These are phyloP conservation scores for Centroberyx gerrardi DNA, from an alignment of 2,797 vertebrate species.

Conservation along the genomic window DNA sequence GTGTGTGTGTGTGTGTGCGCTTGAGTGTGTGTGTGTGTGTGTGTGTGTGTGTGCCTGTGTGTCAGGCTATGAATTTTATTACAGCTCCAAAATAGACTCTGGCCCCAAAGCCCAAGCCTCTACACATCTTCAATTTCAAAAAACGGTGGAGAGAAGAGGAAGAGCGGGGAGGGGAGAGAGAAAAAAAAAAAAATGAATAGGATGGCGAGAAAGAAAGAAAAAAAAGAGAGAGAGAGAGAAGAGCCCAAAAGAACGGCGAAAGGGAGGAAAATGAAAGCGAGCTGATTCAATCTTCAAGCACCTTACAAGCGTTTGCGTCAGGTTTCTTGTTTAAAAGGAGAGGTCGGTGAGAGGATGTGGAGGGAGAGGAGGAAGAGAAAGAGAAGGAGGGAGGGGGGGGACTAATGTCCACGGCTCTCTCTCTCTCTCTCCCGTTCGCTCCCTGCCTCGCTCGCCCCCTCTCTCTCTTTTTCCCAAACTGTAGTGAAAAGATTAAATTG, in stretches of 20 bases:
- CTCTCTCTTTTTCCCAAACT: slow-evolving; percentile 86
- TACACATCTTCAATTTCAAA: slow-evolving; percentile 88
- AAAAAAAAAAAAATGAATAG: slow-evolving; percentile 33
- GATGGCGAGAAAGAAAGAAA: slow-evolving; percentile 52
- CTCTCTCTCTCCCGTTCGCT: slow-evolving; percentile 20
- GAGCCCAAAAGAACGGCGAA: slow-evolving; percentile 61
- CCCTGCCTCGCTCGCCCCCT: slow-evolving; percentile 51
- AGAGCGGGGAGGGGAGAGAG: slow-evolving; percentile 6
- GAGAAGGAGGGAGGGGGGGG: slow-evolving; percentile 57
- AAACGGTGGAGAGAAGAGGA: slow-evolving; percentile 69
- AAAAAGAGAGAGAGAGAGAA: slow-evolving; percentile 41
- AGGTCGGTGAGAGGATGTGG: slow-evolving; percentile 70
- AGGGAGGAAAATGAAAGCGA: slow-evolving; percentile 76
- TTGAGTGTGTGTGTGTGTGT: slow-evolving; percentile 35
- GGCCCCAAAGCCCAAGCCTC: slow-evolving; percentile 82
- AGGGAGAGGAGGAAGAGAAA: slow-evolving; percentile 45
- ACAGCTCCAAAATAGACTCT: slow-evolving; percentile 85
- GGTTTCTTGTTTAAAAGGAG: slow-evolving; percentile 83
- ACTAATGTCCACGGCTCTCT: slow-evolving; percentile 85
- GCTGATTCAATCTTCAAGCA: slow-evolving; percentile 83
- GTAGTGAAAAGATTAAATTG: slow-evolving; percentile 99
- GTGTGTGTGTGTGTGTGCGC: slow-evolving; percentile 42
- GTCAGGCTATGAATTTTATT: slow-evolving; percentile 87
- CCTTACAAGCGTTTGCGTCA: slow-evolving; percentile 89
- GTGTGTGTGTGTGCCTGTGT: slow-evolving; percentile 34